phyloP scores from a whole-genome alignment of 1,140 invertebrate genomes.

The Heliconius congener region DNA sequence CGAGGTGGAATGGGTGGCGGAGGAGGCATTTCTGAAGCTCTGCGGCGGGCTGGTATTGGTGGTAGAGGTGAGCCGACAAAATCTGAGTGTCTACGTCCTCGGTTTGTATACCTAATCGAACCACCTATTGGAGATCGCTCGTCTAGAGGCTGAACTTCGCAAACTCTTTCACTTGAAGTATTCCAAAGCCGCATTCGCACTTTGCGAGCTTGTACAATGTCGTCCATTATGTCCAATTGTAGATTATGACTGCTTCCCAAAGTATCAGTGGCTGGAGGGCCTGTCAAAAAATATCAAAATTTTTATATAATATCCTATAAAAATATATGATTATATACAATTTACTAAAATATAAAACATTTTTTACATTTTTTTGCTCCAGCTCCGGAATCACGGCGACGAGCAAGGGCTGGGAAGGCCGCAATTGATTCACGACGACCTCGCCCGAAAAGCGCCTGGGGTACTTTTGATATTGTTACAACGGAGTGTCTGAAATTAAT shows the following conservation, averaged over 20 bases:
- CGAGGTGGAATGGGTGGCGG: conserved; percentile 75
- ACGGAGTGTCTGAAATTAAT: conserved; percentile 86
- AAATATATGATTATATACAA: background rate
- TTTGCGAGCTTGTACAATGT: conserved; percentile 90
- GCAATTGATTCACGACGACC: conserved; percentile 90
- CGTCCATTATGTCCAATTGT: conserved; percentile 93
- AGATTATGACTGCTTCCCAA: conserved; percentile 90
- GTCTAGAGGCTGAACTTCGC: conserved; percentile 89
- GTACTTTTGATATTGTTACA: conserved; percentile 90
- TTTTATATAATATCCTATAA: background rate
- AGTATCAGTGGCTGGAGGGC: conserved; percentile 85
- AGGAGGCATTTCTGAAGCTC: conserved; percentile 86
- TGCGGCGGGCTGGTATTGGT: conserved; percentile 81
- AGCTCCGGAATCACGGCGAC: conserved; percentile 64
- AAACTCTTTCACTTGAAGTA: conserved; percentile 89
- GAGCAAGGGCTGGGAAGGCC: conserved; percentile 83
- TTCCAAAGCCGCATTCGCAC: conserved; percentile 91
- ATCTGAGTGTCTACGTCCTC: conserved; percentile 87
- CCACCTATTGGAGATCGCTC: conserved; percentile 80
- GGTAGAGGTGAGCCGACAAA: conserved; percentile 83
- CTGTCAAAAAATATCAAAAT: conserved; percentile 47
- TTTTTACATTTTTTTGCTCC: conserved; percentile 71
- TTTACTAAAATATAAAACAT: conserved; percentile 17
- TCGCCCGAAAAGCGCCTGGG: conserved; percentile 87
- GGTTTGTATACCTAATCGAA: conserved; percentile 80